A percentile compares a stretch with the other conserved stretches of the same genome.
These are phyloP conservation scores for Drosophila chauvacae DNA, from an alignment of 1,140 invertebrate genomes.

Conservation along the genomic window DNA sequence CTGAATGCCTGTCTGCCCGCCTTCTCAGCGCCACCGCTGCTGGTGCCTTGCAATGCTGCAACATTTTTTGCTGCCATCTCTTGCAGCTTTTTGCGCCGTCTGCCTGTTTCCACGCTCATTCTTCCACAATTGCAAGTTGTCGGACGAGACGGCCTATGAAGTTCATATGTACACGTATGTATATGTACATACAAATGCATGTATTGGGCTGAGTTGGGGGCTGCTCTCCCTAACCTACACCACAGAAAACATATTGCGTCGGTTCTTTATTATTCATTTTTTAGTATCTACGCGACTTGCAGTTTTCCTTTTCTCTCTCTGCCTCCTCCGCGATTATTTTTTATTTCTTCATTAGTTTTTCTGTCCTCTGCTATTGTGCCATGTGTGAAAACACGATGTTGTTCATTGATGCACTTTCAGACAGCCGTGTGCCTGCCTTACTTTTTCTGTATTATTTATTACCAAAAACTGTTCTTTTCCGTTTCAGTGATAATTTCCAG, in stretches of 20 bases:
- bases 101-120: conserved; percentile 74
- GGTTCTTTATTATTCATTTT: conserved; percentile 51
- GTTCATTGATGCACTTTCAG: conserved; percentile 61
- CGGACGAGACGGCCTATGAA: conserved; percentile 62
- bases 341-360: conserved; percentile 49
- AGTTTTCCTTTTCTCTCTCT: conserved; percentile 37
- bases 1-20: conserved; percentile 48
- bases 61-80: conserved; percentile 38
- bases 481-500: conserved; percentile 2
- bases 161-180: conserved; percentile 26
- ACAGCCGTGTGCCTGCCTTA: neutral
- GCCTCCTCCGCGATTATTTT: conserved; percentile 28
- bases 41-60: conserved; percentile 24
- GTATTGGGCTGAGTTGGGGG: conserved; percentile 31
- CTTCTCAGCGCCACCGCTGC: conserved; percentile 19
- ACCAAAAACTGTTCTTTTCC: neutral
- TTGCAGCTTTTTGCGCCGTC: conserved; percentile 45
- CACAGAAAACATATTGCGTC: conserved; percentile 77
- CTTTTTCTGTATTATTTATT: conserved; percentile 11
- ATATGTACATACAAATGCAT: neutral
- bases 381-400: conserved; percentile 16
- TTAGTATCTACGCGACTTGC: conserved; percentile 56
- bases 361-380: conserved; percentile 5
- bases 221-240: conserved; percentile 77
- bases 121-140: conserved; percentile 75